Percentiles rank a stretch among this genome's conserved stretches.
These are phyloP conservation scores for Ia io DNA, from an alignment of 2,113 vertebrate genomes.

Conservation along the genomic window DNA sequence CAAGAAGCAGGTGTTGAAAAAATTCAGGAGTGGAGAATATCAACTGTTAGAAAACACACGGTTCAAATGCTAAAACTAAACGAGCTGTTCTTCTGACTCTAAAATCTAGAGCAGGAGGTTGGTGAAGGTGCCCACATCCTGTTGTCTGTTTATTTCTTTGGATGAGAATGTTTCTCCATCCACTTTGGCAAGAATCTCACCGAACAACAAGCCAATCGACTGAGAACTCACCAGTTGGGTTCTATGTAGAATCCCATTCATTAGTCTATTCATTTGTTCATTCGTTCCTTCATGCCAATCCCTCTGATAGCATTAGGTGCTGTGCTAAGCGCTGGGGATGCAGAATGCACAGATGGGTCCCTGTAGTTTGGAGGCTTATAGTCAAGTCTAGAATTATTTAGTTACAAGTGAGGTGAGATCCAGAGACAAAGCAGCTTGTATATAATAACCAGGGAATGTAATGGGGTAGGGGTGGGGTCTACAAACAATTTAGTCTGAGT, in stretches of 20 bases:
- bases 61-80: background rate
- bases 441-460: background rate
- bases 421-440: background rate
- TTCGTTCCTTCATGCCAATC: background rate
- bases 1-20: background rate
- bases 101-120: background rate
- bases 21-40: background rate
- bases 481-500: background rate
- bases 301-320: background rate
- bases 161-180: background rate
- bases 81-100: background rate
- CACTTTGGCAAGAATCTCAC: background rate
- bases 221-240: background rate
- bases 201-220: background rate
- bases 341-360: background rate
- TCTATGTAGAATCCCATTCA: background rate
- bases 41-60: background rate
- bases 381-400: background rate
- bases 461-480: background rate
- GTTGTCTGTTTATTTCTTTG: background rate
- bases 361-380: background rate
- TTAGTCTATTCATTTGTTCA: background rate
- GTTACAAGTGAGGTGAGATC: background rate
- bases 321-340: background rate
- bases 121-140: background rate